Percentiles rank a stretch among this genome's conserved stretches.
Conservation (phyloP, 2,888 invertebrate species). For the Rotaria sp. region DNA sequence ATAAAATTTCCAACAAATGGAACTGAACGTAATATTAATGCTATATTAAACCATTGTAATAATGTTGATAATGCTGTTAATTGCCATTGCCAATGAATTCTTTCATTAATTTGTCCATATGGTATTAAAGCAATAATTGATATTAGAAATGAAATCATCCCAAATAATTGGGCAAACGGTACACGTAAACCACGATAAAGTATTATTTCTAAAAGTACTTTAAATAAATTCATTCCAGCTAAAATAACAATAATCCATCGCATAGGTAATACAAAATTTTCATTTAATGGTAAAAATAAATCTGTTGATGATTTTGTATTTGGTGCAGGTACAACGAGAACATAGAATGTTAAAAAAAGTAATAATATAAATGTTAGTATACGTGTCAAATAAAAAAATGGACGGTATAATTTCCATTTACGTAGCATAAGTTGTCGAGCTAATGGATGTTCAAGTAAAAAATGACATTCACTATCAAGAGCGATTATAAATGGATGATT, state of each 20-base stretch:
- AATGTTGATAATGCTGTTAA: background rate
- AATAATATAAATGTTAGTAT: background rate
- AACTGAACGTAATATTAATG: conserved; percentile 1
- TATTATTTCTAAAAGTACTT: background rate
- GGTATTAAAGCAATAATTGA: background rate
- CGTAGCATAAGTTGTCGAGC: background rate
- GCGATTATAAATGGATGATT: conserved; percentile 30
- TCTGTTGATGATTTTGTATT: background rate
- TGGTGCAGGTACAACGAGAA: background rate
- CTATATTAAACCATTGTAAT: background rate
- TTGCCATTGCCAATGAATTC: background rate
- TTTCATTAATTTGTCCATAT: background rate
- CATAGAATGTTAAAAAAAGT: background rate
- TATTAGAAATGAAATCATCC: background rate
- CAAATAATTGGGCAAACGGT: background rate
- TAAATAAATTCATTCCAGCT: background rate
- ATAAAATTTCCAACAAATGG: conserved; percentile 11
- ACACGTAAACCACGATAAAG: conserved; percentile 10
- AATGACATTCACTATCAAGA: conserved; percentile 16
- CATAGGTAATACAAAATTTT: background rate
- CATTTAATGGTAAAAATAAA: background rate
- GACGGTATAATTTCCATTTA: conserved; percentile 20
- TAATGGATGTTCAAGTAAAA: conserved; percentile 19
- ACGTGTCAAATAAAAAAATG: background rate
- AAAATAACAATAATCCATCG: background rate